These are phyloP conservation scores for Coccyzus lansbergi DNA, from an alignment of 2,797 vertebrate species.

Conservation along the genomic window DNA sequence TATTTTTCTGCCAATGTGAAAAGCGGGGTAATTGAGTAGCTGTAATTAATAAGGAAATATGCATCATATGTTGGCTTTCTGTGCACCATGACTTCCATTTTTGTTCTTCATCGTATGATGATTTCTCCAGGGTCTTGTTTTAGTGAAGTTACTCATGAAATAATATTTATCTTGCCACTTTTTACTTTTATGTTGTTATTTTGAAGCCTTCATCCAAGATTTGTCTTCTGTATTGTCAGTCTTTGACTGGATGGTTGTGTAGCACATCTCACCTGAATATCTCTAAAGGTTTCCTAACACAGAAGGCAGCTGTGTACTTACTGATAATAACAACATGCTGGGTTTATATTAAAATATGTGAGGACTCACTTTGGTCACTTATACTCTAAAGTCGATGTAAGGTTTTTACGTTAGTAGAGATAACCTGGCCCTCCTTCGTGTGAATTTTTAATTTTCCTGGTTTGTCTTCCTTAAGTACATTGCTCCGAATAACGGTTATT, in stretches of 20 bases:
- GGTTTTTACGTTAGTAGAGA: background rate
- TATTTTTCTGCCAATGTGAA: background rate
- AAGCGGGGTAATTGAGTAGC: background rate
- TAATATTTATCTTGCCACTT: background rate
- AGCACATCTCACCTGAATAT: constrained; percentile 27
- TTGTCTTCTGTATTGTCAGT: constrained; percentile 27
- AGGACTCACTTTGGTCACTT: constrained; percentile 27
- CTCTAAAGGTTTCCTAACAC: constrained; percentile 37
- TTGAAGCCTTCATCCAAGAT: constrained; percentile 34
- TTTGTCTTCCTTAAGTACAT: background rate
- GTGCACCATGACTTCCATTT: constrained; percentile 22
- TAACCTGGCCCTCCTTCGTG: background rate
- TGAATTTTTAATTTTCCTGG: background rate
- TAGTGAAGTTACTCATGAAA: background rate
- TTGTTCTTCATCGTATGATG: constrained; percentile 18
- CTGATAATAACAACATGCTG: background rate
- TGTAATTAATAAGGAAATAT: background rate
- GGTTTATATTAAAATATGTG: constrained; percentile 20
- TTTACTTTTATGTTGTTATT: constrained; percentile 29
- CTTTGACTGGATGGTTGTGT: constrained; percentile 34
- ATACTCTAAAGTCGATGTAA: background rate
- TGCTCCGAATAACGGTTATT: background rate
- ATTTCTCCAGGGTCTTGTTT: constrained; percentile 9
- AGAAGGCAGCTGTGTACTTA: constrained; percentile 41
- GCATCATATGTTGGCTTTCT: background rate